Percentiles rank a stretch among this genome's conserved stretches.
phyloP scores from a whole-genome alignment of 37 sponge, comb jelly and placozoan species.

The Cliona cf. orientalis region DNA sequence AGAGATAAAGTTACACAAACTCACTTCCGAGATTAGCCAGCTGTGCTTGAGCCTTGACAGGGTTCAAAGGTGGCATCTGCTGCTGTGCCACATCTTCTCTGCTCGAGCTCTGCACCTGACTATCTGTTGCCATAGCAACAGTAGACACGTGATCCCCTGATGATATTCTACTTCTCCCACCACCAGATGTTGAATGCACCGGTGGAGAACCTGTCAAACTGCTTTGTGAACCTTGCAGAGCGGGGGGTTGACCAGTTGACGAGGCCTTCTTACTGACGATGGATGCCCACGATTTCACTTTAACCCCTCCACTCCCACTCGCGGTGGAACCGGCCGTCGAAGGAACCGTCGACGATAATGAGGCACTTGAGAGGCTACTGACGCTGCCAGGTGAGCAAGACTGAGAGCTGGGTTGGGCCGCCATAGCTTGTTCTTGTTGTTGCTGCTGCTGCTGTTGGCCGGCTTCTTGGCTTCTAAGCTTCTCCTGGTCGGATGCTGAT shows the following conservation, averaged over 20 bases:
- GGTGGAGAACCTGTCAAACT: neutral
- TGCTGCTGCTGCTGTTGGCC: neutral
- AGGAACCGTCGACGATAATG: neutral
- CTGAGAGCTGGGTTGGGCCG: too few species aligned
- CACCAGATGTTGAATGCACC: too few species aligned
- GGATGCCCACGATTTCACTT: constrained; percentile 51
- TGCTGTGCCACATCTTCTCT: too few species aligned
- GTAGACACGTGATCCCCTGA: too few species aligned
- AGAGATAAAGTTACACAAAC: neutral
- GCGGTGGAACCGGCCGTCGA: neutral
- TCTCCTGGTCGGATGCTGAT: neutral
- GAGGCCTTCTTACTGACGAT: constrained; percentile 18
- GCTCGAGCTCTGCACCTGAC: too few species aligned
- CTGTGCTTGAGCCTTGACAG: neutral
- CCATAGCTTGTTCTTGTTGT: neutral
- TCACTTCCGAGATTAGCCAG: constrained; percentile 42
- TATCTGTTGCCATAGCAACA: too few species aligned
- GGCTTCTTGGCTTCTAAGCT: neutral
- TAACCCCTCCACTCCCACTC: neutral
- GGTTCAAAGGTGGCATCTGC: too few species aligned
- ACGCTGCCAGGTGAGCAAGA: too few species aligned
- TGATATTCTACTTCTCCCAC: too few species aligned
- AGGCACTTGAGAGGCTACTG: too few species aligned
- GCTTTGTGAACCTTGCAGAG: neutral
- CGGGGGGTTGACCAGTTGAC: neutral